These are phyloP conservation scores for Haemorhous mexicanus DNA, from an alignment of 2,113 vertebrate genomes.

Conservation along the genomic window DNA sequence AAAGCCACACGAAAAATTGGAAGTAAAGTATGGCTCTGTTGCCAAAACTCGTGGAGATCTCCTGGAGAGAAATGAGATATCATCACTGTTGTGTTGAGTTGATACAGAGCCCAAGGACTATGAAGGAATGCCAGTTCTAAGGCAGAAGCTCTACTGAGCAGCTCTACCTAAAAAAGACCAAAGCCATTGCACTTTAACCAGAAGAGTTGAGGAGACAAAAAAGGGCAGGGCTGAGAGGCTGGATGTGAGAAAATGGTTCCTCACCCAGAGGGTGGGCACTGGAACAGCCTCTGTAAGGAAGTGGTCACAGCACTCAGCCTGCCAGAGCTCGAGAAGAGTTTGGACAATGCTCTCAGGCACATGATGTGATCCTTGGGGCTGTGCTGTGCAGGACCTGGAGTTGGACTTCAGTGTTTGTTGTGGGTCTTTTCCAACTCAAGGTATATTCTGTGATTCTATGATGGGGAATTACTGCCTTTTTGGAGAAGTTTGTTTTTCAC, in stretches of 20 bases:
- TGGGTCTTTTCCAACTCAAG: neutral
- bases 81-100: neutral
- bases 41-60: neutral
- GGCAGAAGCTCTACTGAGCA: neutral
- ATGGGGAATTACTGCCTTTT: neutral
- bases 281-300: neutral
- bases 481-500: neutral
- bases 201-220: neutral
- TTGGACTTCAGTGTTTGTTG: neutral
- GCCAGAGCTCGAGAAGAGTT: neutral
- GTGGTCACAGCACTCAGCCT: neutral
- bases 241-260: neutral
- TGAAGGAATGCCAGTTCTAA: neutral
- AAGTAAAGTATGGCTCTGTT: neutral
- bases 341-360: neutral
- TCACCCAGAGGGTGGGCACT: neutral
- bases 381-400: neutral
- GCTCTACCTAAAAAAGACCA: neutral
- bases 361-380: neutral
- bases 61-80: neutral
- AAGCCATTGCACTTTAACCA: neutral
- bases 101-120: neutral
- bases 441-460: neutral
- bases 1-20: neutral
- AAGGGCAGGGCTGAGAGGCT: fast-evolving